Evolutionary conservation across 2,797 vertebrate species (phyloP), one percentile per base, ranked within the genome.

Genomic region (Hippocampus kuda): DNA sequence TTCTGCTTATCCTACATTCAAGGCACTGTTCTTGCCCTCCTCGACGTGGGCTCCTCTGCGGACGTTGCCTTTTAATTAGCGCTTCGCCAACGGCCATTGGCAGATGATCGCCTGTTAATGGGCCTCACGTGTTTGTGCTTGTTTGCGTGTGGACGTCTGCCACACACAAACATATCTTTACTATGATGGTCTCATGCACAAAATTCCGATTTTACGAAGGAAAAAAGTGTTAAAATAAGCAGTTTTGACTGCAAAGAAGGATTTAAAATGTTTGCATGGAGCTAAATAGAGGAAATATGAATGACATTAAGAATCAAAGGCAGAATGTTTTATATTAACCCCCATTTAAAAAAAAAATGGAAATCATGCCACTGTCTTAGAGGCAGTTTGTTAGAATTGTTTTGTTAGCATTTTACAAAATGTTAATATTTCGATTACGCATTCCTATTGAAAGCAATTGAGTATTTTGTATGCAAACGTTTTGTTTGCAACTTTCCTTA

Each of bases 121-220:
- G 57, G 77, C 71, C 71, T 51, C 61, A 74, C 26, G 18, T n/a
- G 46, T 49, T 61, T 49, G 67, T 18, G 57, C 42, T 70, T 68
- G 69, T 67, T 22, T 51, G 54, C 46, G 49, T 65, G 30, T 41
- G 56, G 15, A 27, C 15, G 9, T 34, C 27, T 34, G 16, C 57
- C 57, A 34, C 1, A 16, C 27, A 30, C 26, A 16, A 18, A 60
- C 18, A 34, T 60, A 34, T 13, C 16, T 60, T 60, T 9, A 34
- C 20, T 15, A 60, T 9, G 57, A 30, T 30, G 54, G 54, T n/a
- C 12, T 44, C 22, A 5, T 9, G 26, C 13, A 26, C 12, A 20
- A 9, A 60, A 27, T 13, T 30, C 12, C 30, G 15, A 5, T 30
- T 6, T 59, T 59, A 30, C 7, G 51, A 54, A 8, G 22, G 30